Percentiles rank a stretch among this genome's conserved stretches.
These are phyloP conservation scores for Lepus europaeus DNA, from an alignment of 2,113 vertebrate genomes.

Conservation along the genomic window DNA sequence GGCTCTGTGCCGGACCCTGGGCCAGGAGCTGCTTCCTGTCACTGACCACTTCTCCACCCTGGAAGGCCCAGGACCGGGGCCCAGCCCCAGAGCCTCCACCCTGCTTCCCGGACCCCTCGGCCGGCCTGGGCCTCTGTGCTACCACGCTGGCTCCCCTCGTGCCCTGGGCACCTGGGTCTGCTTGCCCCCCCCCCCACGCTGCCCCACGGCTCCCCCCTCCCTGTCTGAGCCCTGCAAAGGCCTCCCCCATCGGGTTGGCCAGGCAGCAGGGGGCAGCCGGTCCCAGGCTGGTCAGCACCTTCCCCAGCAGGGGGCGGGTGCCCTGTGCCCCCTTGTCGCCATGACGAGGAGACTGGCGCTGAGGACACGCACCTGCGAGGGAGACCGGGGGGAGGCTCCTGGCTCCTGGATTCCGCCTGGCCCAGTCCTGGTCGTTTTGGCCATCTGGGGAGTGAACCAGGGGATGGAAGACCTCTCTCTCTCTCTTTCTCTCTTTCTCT, in stretches of 20 bases:
- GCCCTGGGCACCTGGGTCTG: background rate
- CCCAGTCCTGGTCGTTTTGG: too few species aligned
- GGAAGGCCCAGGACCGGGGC: background rate
- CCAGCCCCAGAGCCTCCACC: background rate
- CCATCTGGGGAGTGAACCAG: too few species aligned
- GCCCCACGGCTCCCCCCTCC: background rate
- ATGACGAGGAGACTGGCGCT: background rate
- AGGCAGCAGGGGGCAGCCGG: too few species aligned
- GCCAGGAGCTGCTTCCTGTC: background rate
- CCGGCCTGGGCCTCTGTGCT: background rate
- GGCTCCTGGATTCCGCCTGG: too few species aligned
- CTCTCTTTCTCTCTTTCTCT: too few species aligned
- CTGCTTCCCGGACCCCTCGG: accelerated
- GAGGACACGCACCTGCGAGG: too few species aligned
- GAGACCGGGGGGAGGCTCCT: too few species aligned
- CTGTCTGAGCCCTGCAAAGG: accelerated
- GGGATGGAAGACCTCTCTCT: too few species aligned
- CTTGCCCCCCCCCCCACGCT: background rate
- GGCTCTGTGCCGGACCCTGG: background rate
- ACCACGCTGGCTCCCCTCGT: background rate
- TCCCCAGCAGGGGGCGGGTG: background rate
- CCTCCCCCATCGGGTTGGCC: background rate
- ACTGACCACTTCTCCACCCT: background rate
- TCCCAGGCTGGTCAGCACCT: background rate
- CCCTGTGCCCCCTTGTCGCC: background rate